Evolutionary conservation across 2,797 vertebrate species (phyloP).

Genomic region (Halcyon leucocephala): DNA sequence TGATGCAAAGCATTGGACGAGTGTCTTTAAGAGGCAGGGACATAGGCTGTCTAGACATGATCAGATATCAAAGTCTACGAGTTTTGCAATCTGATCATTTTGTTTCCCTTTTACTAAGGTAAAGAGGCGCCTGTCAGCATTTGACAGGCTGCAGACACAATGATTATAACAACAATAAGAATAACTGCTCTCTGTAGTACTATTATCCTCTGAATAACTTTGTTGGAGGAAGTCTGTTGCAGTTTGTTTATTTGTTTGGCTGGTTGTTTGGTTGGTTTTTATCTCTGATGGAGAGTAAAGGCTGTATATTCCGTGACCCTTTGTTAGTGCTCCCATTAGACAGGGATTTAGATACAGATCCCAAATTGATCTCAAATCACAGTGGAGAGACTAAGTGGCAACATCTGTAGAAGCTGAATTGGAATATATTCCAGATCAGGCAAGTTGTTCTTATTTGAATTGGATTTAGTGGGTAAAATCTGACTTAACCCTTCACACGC

Average conservation of each 20-base stretch:
- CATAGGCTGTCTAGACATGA: slow-evolving; percentile 77
- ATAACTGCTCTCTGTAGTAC: slow-evolving; percentile 29
- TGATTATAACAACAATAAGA: slow-evolving; percentile 75
- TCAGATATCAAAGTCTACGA: slow-evolving; percentile 76
- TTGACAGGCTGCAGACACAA: slow-evolving; percentile 75
- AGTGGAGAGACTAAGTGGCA: neutral
- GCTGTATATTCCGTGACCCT: slow-evolving; percentile 1
- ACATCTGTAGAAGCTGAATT: neutral
- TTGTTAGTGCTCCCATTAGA: neutral
- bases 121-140: slow-evolving; percentile 76
- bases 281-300: neutral
- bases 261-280: neutral
- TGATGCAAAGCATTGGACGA: slow-evolving; percentile 73
- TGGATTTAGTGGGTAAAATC: neutral
- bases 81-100: slow-evolving; percentile 81
- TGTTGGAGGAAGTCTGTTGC: neutral
- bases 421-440: neutral
- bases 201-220: slow-evolving; percentile 42
- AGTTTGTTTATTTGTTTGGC: slow-evolving; percentile 7
- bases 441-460: neutral
- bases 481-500: neutral
- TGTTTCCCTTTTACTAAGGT: slow-evolving; percentile 64
- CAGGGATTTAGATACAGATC: neutral
- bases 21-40: slow-evolving; percentile 66
- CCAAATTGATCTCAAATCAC: neutral